A percentile compares a stretch with the other conserved stretches of the same genome.
Evolutionary conservation across 2,113 vertebrate genomes (phyloP).

Genomic region (Calyptommatus sinebrachiatus): DNA sequence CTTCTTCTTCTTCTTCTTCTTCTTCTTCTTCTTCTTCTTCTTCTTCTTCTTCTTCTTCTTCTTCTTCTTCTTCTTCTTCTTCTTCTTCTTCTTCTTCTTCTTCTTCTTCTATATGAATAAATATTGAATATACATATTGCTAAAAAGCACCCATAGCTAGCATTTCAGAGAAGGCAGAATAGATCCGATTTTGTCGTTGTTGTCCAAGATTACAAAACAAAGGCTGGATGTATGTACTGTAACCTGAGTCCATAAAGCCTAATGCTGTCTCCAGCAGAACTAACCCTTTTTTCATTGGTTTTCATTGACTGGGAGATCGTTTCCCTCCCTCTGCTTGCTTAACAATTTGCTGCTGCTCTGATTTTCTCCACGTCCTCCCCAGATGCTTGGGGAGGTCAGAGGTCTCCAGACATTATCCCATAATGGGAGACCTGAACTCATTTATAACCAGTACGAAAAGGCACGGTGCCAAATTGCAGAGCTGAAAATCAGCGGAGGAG

Average conservation of each 20-base stretch:
- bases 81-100: too few relatives aligned
- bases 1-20: too few relatives aligned
- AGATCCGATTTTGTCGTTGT: too few relatives aligned
- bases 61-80: too few relatives aligned
- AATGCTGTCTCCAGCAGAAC: slow-evolving; percentile 13
- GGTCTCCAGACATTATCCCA: slow-evolving; percentile 63
- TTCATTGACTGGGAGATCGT: slow-evolving; percentile 20
- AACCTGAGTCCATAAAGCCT: background rate
- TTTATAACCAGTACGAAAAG: slow-evolving; percentile 45
- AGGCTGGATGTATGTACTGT: background rate
- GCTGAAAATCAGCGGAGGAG: slow-evolving; percentile 53
- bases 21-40: too few relatives aligned
- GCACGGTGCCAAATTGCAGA: background rate
- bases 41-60: too few relatives aligned
- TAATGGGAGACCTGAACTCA: slow-evolving; percentile 64
- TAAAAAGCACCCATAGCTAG: too few relatives aligned
- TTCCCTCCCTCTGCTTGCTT: slow-evolving; percentile 16
- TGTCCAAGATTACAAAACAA: background rate
- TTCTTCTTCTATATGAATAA: too few relatives aligned
- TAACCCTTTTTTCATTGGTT: slow-evolving; percentile 20
- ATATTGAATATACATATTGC: too few relatives aligned
- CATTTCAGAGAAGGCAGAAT: too few relatives aligned
- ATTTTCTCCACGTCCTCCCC: slow-evolving; percentile 70
- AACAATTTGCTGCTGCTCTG: slow-evolving; percentile 52
- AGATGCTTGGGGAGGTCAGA: slow-evolving; percentile 79